These are phyloP conservation scores for Clarias gariepinus DNA, from an alignment of 2,113 vertebrate genomes.

Conservation along the genomic window DNA sequence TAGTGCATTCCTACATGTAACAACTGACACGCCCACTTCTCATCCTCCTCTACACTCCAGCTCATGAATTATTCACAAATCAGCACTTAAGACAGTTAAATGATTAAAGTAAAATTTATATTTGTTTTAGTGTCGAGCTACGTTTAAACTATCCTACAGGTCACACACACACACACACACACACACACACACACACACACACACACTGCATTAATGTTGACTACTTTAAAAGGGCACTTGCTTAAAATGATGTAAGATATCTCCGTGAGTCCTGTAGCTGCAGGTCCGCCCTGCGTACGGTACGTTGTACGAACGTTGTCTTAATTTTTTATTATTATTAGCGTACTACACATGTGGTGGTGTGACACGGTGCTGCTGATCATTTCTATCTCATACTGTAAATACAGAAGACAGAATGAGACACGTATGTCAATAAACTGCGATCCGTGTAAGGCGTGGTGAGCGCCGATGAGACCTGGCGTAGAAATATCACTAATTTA, in stretches of 20 bases:
- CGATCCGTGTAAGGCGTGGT: not conserved
- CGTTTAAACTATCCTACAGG: not conserved
- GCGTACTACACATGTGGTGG: not conserved
- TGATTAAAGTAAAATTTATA: not conserved
- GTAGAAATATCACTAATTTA: not conserved
- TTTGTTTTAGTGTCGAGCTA: not conserved
- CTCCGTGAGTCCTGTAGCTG: not conserved
- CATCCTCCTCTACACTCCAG: not conserved
- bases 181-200: conserved; percentile 16
- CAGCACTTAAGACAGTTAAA: not conserved
- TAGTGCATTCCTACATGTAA: not conserved
- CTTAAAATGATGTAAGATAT: not conserved
- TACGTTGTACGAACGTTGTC: not conserved
- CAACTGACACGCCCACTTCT: not conserved
- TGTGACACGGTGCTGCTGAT: not conserved
- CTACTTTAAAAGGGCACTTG: not conserved
- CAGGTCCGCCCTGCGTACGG: not conserved
- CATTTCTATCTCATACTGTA: not conserved
- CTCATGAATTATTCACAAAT: not conserved
- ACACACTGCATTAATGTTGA: not conserved
- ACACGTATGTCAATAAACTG: not conserved
- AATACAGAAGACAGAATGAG: not conserved
- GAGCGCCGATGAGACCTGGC: not conserved
- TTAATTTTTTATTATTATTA: not conserved
- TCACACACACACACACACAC: not conserved